phyloP scores from a whole-genome alignment of 1,140 invertebrate genomes.

The Drosophila micromelanica region DNA sequence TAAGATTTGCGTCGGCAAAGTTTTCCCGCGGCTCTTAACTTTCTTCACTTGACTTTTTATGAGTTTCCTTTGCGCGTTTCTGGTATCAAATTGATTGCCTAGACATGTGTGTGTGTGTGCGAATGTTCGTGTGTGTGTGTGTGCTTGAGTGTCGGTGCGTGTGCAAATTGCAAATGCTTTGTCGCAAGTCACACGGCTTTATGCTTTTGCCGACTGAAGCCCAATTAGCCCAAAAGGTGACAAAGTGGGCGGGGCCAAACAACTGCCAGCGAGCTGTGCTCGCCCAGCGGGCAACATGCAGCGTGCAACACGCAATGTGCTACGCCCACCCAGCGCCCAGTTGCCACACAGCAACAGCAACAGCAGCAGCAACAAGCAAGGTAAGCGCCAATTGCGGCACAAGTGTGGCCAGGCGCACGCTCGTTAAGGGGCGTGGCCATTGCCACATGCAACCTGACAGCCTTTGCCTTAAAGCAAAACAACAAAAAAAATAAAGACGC shows the following conservation, averaged over 20 bases:
- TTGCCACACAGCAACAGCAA: background rate
- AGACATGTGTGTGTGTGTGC: slow-evolving; percentile 30
- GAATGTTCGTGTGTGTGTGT: background rate
- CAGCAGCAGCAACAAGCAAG: background rate
- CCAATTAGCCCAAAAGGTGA: slow-evolving; percentile 67
- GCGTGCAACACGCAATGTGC: background rate
- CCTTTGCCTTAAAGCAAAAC: no score
- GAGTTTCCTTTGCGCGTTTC: slow-evolving; percentile 43
- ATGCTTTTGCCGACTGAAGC: slow-evolving; percentile 16
- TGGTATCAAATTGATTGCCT: slow-evolving; percentile 65
- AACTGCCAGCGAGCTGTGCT: background rate
- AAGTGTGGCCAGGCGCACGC: background rate
- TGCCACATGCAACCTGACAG: no score
- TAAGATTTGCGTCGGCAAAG: slow-evolving; percentile 64
- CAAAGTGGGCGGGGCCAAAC: slow-evolving; percentile 30
- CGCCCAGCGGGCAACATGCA: slow-evolving; percentile 1
- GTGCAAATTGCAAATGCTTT: slow-evolving; percentile 57
- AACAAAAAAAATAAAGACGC: slow-evolving; percentile 14
- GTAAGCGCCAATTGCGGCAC: background rate
- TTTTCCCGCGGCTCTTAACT: slow-evolving; percentile 56
- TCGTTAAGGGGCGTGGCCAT: no score
- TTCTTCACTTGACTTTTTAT: slow-evolving; percentile 40
- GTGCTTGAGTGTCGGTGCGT: slow-evolving; percentile 10
- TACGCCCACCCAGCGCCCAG: slow-evolving; percentile 1
- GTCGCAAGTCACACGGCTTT: slow-evolving; percentile 38